Conservation (phyloP, 2,888 invertebrate species). For the Odontothrips loti region DNA sequence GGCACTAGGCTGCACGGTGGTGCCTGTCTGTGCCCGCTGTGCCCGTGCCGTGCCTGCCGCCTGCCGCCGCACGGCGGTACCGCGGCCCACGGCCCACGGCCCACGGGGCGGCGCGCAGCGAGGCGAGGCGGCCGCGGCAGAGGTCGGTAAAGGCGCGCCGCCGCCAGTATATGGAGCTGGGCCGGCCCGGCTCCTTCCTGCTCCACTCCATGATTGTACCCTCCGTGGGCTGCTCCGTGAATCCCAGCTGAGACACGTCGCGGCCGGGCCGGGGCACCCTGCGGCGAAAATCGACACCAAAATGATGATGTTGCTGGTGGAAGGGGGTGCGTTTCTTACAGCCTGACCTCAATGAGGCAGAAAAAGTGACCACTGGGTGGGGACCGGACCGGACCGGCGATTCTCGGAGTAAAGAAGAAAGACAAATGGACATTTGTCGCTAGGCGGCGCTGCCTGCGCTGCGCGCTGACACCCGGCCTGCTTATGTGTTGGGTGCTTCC, state of each 20-base stretch:
- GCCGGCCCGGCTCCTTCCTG: not conserved
- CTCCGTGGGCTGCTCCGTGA: too few relatives aligned
- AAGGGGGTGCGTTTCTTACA: too few relatives aligned
- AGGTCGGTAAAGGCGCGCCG: not conserved
- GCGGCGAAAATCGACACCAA: too few relatives aligned
- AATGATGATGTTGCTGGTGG: too few relatives aligned
- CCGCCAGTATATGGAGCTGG: too few relatives aligned
- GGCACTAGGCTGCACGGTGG: slow-evolving; percentile 18
- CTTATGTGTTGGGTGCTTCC: too few relatives aligned
- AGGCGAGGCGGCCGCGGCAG: not conserved
- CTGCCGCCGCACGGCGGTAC: not conserved
- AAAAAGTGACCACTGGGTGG: not conserved
- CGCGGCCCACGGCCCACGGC: not conserved
- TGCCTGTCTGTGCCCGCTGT: not conserved
- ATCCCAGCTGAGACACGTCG: too few relatives aligned
- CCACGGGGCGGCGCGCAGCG: not conserved
- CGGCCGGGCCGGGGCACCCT: too few relatives aligned
- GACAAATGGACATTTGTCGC: not conserved
- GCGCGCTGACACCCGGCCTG: not conserved
- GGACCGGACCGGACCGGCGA: not conserved
- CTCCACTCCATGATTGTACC: not conserved
- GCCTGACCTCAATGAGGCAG: too few relatives aligned
- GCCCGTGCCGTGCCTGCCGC: not conserved
- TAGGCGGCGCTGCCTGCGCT: not conserved
- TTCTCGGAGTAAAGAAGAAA: not conserved